Evolutionary conservation across 1,140 invertebrate genomes (phyloP), one percentile per base, ranked within the genome.

Genomic region (Zaprionus lachaisei): DNA sequence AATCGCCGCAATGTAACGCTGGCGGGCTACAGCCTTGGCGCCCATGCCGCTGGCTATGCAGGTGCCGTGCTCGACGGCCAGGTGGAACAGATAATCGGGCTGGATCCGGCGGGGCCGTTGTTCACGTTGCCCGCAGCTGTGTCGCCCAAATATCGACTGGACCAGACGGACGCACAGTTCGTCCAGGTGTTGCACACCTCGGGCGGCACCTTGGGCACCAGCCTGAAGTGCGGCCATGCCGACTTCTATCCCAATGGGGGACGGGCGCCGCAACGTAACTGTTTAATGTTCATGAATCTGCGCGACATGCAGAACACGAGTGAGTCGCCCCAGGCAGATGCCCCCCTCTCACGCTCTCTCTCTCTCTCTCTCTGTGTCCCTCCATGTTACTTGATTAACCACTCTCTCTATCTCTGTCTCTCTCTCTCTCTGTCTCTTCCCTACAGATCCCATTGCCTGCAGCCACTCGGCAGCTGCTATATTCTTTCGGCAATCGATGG

Each of bases 151-250:
- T 96, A 95, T 6, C 95, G 96, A 20, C 90, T 98, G 22, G 94
- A 96, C 22, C 91, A 94, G 15, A 94, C 94, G 0, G 97, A 98
- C 84, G 98, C 98, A 0, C 86, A 94, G 26, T 98, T 98, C 91
- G 97, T 99, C 0, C 98, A 99, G 91, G 96, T 98, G 2, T 96
- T 99, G 61, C 98, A 99, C 89, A 97, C 97, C 0, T 97, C 98
- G 82, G 96, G 96, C 1, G 97, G 96, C 0, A 92, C 95, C 0
- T 94, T 97, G 66, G 97, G 97, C 0, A 95, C 96, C 37, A 94
- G 94, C 0, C 91, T 95, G 15, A 94, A 97, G 0, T 94, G 96
- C 62, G 97, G 96, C 4, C 96, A 98, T 81, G 96, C 96, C 0
- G 97, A 98, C 87, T 98, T 98, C 92, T 98, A 96, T 87, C 96